These are phyloP conservation scores for Cerastoderma edule DNA, from an alignment of 2,888 invertebrate species.

Conservation along the genomic window DNA sequence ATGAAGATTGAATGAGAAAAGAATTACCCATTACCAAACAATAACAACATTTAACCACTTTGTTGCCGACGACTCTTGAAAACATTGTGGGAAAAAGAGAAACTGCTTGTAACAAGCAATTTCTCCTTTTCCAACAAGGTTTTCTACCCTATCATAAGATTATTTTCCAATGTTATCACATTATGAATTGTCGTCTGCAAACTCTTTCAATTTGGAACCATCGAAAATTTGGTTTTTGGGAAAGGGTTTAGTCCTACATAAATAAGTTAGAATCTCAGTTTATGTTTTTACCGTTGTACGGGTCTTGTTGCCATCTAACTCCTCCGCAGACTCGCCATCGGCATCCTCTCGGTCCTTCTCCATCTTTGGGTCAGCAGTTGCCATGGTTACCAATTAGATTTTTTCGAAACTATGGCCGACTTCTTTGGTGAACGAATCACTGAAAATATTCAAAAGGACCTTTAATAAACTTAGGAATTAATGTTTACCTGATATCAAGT, in stretches of 20 bases:
- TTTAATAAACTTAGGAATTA: neutral
- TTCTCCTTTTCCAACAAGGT: neutral
- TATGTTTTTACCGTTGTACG: slow-evolving; percentile 1
- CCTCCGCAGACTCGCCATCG: slow-evolving; percentile 48
- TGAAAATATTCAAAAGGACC: neutral
- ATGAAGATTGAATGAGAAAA: too few species aligned
- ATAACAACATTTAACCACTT: neutral
- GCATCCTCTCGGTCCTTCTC: slow-evolving; percentile 34
- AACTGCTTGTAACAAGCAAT: neutral
- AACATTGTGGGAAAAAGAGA: neutral
- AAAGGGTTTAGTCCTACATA: neutral
- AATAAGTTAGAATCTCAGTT: neutral
- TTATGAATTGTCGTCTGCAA: neutral
- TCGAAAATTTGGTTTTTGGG: too few species aligned
- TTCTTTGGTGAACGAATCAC: neutral
- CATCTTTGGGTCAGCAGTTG: slow-evolving; percentile 43
- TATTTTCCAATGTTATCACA: neutral
- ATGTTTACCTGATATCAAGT: neutral
- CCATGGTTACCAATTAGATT: slow-evolving; percentile 32
- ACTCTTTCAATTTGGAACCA: neutral
- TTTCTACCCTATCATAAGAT: neutral
- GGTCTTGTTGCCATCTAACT: slow-evolving; percentile 38
- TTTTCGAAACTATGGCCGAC: neutral
- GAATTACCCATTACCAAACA: too few species aligned
- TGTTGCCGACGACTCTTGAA: neutral